Conservation (phyloP, 2,888 invertebrate species). For the Nomada ruficornis region DNA sequence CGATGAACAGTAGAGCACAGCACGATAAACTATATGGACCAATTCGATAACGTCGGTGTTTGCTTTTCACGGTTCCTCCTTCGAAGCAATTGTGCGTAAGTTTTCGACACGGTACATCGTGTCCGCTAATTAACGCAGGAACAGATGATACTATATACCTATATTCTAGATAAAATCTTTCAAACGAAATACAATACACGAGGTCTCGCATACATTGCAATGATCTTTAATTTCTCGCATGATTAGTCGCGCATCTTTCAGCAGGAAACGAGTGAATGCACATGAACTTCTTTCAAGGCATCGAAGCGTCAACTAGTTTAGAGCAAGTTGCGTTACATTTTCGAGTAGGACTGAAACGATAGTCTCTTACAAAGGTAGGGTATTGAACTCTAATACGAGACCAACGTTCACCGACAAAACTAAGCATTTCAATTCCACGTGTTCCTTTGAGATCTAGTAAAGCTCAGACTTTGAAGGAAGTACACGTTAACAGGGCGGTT, state of each 20-base stretch:
- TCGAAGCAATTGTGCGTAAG: slow-evolving; percentile 74
- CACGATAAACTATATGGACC: slow-evolving; percentile 71
- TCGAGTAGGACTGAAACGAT: too few relatives aligned
- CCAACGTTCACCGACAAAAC: neutral
- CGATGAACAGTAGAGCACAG: slow-evolving; percentile 32
- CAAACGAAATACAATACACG: neutral
- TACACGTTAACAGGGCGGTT: neutral
- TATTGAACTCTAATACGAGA: too few relatives aligned
- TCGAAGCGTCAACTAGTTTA: neutral
- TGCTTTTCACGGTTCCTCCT: slow-evolving; percentile 48
- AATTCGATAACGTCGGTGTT: slow-evolving; percentile 72
- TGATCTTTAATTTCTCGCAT: slow-evolving; percentile 6
- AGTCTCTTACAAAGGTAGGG: too few relatives aligned
- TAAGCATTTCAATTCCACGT: neutral
- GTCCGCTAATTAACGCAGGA: slow-evolving; percentile 15
- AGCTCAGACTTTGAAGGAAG: slow-evolving; percentile 14
- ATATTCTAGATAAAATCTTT: neutral
- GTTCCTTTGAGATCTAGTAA: neutral
- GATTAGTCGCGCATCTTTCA: neutral
- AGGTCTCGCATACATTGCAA: neutral
- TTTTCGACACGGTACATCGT: slow-evolving; percentile 40
- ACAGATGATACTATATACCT: slow-evolving; percentile 2
- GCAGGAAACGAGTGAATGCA: neutral
- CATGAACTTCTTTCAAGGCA: neutral
- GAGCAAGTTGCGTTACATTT: neutral